Evolutionary conservation across 1,140 invertebrate species (phyloP).

Genomic region (Drosophila equinoxialis): DNA sequence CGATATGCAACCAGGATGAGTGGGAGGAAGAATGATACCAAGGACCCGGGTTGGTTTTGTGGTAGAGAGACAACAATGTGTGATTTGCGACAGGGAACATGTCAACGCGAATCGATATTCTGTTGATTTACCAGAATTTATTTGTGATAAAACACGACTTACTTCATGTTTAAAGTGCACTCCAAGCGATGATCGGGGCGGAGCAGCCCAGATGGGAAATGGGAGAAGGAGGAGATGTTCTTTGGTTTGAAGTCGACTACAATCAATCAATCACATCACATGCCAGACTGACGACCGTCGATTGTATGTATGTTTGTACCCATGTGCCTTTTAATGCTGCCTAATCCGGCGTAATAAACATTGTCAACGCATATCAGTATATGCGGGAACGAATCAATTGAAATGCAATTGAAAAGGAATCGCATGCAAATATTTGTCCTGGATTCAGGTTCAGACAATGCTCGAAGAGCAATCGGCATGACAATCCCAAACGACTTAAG

Average conservation of each 20-base stretch:
- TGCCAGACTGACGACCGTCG: conserved; percentile 44
- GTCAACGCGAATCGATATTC: conserved; percentile 67
- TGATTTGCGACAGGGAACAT: conserved; percentile 39
- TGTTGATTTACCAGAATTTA: conserved; percentile 73
- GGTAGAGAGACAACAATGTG: conserved; percentile 10
- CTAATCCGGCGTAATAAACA: conserved; percentile 81
- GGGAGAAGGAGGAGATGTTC: neutral
- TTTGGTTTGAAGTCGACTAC: conserved; percentile 17
- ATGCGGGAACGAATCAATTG: conserved; percentile 72
- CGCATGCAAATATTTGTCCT: conserved; percentile 73
- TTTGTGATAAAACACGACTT: conserved; percentile 76
- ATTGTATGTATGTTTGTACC: neutral
- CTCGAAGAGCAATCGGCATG: conserved; percentile 3
- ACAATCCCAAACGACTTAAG: conserved; percentile 45
- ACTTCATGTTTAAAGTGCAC: conserved; percentile 72
- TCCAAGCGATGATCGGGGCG: conserved; percentile 38
- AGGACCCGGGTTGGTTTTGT: neutral
- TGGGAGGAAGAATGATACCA: neutral
- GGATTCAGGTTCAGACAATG: conserved; percentile 61
- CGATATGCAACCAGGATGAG: conserved; percentile 8
- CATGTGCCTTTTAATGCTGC: conserved; percentile 71
- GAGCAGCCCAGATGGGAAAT: too few species aligned
- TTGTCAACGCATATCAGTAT: conserved; percentile 51
- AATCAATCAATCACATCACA: conserved; percentile 72
- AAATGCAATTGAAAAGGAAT: conserved; percentile 78